phyloP scores from a whole-genome alignment of 53 echinoderm and acorn worm genomes.

The Holothuria scabra region DNA sequence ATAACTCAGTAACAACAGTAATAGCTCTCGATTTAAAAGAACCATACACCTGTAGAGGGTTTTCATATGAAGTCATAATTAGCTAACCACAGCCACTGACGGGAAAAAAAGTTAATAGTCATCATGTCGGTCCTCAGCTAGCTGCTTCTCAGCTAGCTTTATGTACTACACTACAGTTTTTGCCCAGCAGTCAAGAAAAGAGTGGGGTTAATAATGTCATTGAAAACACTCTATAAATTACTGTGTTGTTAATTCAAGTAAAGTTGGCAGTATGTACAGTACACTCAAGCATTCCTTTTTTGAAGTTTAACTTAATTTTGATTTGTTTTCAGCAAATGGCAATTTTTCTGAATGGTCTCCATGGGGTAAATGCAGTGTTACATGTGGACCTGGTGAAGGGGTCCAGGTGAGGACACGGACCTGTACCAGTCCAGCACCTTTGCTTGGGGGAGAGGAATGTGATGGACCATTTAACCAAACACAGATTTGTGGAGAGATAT shows the following conservation, averaged over 20 bases:
- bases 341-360: slow-evolving; percentile 67
- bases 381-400: slow-evolving; percentile 82
- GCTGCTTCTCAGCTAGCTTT: too few relatives aligned
- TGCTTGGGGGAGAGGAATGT: slow-evolving; percentile 67
- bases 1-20: too few relatives aligned
- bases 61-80: too few relatives aligned
- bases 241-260: not conserved
- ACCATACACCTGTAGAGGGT: too few relatives aligned
- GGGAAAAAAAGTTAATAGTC: too few relatives aligned
- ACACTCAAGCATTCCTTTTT: not conserved
- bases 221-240: too few relatives aligned
- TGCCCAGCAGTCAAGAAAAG: too few relatives aligned
- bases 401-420: slow-evolving; percentile 63
- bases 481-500: slow-evolving; percentile 66
- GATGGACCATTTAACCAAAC: slow-evolving; percentile 56
- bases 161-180: too few relatives aligned
- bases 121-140: too few relatives aligned
- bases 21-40: too few relatives aligned
- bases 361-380: slow-evolving; percentile 77
- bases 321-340: slow-evolving; percentile 65
- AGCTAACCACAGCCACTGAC: too few relatives aligned
- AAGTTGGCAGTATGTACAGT: not conserved
- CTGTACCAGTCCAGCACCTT: slow-evolving; percentile 80
- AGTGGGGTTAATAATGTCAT: too few relatives aligned
- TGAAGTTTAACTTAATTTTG: not conserved